Evolutionary conservation across 2,888 invertebrate genomes (phyloP).

Genomic region (Orthosia incerta): DNA sequence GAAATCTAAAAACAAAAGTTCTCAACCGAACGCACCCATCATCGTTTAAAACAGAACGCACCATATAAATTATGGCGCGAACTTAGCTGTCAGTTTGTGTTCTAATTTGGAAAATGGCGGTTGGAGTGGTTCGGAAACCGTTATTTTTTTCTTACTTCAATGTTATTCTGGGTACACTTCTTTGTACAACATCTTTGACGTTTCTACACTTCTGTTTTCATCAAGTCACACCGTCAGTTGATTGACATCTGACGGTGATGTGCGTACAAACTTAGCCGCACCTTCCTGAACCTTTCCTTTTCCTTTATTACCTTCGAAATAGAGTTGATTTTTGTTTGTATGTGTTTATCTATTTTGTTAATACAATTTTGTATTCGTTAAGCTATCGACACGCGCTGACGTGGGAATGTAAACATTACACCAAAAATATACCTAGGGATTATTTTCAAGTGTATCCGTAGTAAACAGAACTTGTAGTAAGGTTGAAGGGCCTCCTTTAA

Average conservation of each 20-base stretch:
- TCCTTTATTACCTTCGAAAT: slow-evolving; percentile 47
- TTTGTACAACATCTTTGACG: slow-evolving; percentile 67
- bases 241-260: slow-evolving; percentile 80
- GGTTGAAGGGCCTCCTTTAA: slow-evolving; percentile 21
- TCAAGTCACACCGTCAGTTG: slow-evolving; percentile 71
- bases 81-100: slow-evolving; percentile 69
- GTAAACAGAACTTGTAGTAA: slow-evolving; percentile 64
- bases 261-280: slow-evolving; percentile 56
- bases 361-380: slow-evolving; percentile 69
- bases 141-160: slow-evolving; percentile 48
- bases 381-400: slow-evolving; percentile 84
- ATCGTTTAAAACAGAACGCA: slow-evolving; percentile 67
- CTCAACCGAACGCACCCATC: slow-evolving; percentile 60
- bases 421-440: slow-evolving; percentile 75
- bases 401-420: slow-evolving; percentile 87
- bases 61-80: slow-evolving; percentile 71
- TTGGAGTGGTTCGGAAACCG: slow-evolving; percentile 50
- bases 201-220: slow-evolving; percentile 72
- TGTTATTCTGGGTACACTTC: slow-evolving; percentile 51
- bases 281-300: slow-evolving; percentile 8
- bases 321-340: slow-evolving; percentile 66
- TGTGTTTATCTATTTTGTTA: slow-evolving; percentile 53
- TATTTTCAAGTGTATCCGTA: slow-evolving; percentile 73
- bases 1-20: slow-evolving; percentile 54
- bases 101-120: slow-evolving; percentile 71